Conservation (phyloP, 2,113 vertebrate genomes). For the Pelusios castaneus region DNA sequence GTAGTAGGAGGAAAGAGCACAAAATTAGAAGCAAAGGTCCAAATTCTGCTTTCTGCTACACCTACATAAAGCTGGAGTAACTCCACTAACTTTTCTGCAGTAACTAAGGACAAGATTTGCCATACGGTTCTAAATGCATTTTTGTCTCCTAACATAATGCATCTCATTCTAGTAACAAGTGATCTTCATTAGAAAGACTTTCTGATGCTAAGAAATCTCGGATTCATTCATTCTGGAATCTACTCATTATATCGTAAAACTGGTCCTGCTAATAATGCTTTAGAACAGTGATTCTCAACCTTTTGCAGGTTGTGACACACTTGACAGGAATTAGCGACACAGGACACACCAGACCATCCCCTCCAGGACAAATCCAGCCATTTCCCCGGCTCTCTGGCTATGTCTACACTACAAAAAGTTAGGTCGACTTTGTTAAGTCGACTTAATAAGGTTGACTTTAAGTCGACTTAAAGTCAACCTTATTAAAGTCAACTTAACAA, state of each 20-base stretch:
- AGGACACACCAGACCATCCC: no score
- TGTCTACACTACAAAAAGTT: no score
- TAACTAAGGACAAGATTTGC: constrained; percentile 38
- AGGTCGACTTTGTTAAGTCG: no score
- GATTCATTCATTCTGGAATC: neutral
- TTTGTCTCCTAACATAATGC: constrained; percentile 6
- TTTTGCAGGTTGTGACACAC: no score
- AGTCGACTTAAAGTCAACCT: no score
- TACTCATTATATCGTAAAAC: neutral
- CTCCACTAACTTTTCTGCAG: constrained; percentile 46
- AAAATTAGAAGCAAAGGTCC: constrained; percentile 36
- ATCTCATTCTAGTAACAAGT: neutral
- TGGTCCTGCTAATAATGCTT: neutral
- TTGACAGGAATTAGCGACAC: no score
- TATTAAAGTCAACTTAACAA: no score
- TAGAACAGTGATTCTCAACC: no score
- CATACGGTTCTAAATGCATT: constrained; percentile 27
- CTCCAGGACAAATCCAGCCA: no score
- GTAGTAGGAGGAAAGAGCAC: neutral
- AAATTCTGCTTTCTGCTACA: constrained; percentile 5
- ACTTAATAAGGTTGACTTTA: no score
- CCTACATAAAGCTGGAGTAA: constrained; percentile 33
- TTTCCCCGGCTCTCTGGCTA: no score
- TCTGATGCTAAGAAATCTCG: neutral
- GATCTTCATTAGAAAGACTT: constrained; percentile 16